These are phyloP conservation scores for Diploptera punctata DNA, from an alignment of 2,888 invertebrate genomes.

Conservation along the genomic window DNA sequence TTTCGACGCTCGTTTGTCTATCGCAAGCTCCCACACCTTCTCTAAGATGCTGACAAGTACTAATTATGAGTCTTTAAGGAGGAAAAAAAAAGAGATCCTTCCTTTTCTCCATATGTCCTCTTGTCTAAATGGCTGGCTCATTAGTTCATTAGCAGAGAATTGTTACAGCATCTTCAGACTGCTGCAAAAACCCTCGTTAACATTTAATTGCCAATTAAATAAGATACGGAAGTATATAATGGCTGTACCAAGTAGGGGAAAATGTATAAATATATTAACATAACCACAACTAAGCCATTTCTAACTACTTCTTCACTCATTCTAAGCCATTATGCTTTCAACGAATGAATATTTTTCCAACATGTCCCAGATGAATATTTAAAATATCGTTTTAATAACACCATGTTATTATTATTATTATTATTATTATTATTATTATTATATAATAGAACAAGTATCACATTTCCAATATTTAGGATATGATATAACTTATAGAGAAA, in stretches of 20 bases:
- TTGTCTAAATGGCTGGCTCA: conserved; percentile 3
- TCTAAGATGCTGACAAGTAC: neutral
- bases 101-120: neutral
- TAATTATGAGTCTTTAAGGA: conserved; percentile 8
- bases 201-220: conserved; percentile 16
- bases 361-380: too few species aligned
- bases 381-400: too few species aligned
- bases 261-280: too few species aligned
- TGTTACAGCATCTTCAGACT: neutral
- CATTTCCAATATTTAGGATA: too few species aligned
- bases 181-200: conserved; percentile 3
- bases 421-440: too few species aligned
- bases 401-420: too few species aligned
- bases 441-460: too few species aligned
- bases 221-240: neutral
- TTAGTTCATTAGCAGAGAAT: conserved; percentile 13
- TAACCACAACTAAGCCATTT: too few species aligned
- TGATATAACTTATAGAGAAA: too few species aligned
- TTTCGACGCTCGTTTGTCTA: neutral
- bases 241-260: neutral
- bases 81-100: neutral
- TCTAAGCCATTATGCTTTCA: too few species aligned
- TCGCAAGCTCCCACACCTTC: neutral
- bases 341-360: too few species aligned
- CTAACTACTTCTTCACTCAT: too few species aligned